These are phyloP conservation scores for Characodon lateralis DNA, from an alignment of 2,797 vertebrate species.

Conservation along the genomic window DNA sequence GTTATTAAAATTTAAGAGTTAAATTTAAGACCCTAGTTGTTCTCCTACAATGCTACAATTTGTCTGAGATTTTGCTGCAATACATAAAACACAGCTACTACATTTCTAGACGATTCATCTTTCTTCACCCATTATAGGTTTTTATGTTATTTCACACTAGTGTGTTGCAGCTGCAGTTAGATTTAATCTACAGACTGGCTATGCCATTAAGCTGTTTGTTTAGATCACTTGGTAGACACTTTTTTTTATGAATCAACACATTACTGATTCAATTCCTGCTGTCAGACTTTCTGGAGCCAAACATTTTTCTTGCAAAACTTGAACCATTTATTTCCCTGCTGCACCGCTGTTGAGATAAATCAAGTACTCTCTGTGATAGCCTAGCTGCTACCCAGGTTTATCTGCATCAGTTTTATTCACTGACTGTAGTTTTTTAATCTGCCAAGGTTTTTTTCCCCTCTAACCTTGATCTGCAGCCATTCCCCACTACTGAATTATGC, in stretches of 20 bases:
- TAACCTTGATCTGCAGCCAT: conserved; percentile 28
- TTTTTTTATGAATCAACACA: background rate
- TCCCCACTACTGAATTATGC: conserved; percentile 25
- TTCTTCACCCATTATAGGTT: background rate
- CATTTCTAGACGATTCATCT: background rate
- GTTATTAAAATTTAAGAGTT: background rate
- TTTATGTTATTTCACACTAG: background rate
- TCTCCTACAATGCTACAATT: background rate
- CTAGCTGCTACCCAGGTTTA: conserved; percentile 7
- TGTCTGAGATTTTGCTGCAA: background rate
- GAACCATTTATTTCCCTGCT: background rate
- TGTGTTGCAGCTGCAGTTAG: background rate
- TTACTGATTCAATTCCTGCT: background rate
- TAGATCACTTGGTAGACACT: background rate
- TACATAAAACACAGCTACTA: background rate
- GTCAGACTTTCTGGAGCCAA: background rate
- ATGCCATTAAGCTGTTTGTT: background rate
- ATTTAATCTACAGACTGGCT: background rate
- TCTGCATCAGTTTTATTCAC: conserved; percentile 13
- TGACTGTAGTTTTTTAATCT: conserved; percentile 15
- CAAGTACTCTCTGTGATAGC: background rate
- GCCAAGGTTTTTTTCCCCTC: conserved; percentile 5
- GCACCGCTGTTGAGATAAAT: background rate
- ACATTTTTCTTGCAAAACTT: background rate
- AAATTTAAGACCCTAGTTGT: background rate